phyloP scores from a whole-genome alignment of 2,888 invertebrate genomes.

The Euzetes globulus region DNA sequence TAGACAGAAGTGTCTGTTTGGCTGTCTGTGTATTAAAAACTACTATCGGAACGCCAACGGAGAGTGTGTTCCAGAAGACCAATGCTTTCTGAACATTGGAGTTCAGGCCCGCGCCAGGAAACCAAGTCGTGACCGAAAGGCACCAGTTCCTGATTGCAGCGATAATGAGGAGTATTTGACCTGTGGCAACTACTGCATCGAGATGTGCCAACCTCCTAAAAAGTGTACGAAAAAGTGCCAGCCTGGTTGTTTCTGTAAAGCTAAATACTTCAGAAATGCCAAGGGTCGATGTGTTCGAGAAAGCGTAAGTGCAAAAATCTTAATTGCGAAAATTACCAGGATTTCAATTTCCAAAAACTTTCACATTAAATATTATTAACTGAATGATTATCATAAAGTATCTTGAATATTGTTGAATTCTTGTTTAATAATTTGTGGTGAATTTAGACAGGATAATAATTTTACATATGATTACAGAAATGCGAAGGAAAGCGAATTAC shows the following conservation, averaged over 20 bases:
- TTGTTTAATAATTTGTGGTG: too few relatives aligned
- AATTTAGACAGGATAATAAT: not conserved
- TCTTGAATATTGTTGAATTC: too few relatives aligned
- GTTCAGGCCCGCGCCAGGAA: not conserved
- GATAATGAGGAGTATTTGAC: not conserved
- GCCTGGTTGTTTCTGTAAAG: not conserved
- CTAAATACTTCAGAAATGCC: not conserved
- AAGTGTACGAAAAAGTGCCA: not conserved
- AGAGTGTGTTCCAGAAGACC: not conserved
- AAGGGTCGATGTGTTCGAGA: not conserved
- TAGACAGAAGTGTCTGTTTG: not conserved
- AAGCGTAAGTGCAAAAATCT: not conserved
- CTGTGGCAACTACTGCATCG: constrained; percentile 1
- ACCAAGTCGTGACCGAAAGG: too few relatives aligned
- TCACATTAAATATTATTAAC: too few relatives aligned
- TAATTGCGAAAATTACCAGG: too few relatives aligned
- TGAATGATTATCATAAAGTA: too few relatives aligned
- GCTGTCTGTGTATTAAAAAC: not conserved
- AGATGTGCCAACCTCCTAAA: not conserved
- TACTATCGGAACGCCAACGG: not conserved
- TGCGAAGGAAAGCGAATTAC: not conserved
- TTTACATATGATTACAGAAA: not conserved
- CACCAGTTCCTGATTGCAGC: not conserved
- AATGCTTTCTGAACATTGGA: not conserved
- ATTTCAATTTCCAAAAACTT: too few relatives aligned